phyloP scores from a whole-genome alignment of 2,797 vertebrate species.

The Rhynchotus rufescens region DNA sequence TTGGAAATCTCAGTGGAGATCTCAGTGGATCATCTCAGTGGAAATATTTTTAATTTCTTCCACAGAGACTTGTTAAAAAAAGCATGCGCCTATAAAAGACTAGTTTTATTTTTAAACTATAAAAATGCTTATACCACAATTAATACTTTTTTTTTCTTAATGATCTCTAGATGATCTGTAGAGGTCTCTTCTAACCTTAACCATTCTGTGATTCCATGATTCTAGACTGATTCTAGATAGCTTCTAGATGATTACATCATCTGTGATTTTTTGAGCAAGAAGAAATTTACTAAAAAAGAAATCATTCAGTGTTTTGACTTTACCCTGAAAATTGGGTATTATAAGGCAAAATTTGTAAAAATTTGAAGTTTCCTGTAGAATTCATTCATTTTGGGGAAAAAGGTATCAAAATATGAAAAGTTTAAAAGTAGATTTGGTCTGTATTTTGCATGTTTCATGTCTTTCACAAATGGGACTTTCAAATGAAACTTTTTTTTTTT shows the following conservation, averaged over 20 bases:
- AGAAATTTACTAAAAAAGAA: background rate
- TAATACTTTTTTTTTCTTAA: background rate
- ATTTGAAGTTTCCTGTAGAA: background rate
- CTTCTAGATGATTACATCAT: background rate
- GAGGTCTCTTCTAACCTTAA: no score
- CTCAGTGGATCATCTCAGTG: background rate
- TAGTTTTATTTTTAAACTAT: background rate
- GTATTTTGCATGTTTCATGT: background rate
- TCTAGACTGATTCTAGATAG: no score
- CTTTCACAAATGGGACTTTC: background rate
- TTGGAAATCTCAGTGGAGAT: background rate
- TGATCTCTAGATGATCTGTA: no score
- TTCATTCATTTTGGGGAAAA: background rate
- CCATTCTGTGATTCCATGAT: no score
- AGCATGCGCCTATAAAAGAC: background rate
- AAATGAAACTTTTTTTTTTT: background rate
- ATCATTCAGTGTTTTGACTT: background rate
- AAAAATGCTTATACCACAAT: background rate
- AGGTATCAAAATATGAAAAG: background rate
- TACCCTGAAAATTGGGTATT: background rate
- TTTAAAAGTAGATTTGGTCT: background rate
- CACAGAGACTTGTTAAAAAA: background rate
- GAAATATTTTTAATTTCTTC: background rate
- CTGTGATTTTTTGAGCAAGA: background rate
- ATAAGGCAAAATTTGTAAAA: background rate